Evolutionary conservation across 1,140 invertebrate species (phyloP), one percentile per base, ranked within the genome.

Genomic region (Apis mellifera): DNA sequence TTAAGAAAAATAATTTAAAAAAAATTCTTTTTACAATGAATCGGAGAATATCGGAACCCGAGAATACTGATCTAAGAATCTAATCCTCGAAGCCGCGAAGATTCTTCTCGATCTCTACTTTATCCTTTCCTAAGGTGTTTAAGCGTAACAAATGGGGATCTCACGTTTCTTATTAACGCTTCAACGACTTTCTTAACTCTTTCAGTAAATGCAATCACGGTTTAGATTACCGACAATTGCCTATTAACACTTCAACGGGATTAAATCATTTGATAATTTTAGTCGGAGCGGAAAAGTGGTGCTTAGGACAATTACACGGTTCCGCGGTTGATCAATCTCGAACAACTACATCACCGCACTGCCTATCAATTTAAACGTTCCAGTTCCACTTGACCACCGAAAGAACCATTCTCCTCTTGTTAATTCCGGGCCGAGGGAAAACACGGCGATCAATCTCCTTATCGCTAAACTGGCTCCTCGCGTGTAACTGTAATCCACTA

Each of bases 381-480:
- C 32, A 19, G n/a, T 48, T 73, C 12, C 17, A 17, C 23, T 42
- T 19, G 15, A 12, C n/a, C 12, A 23, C 19, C 15, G n/a, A 70
- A 78, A 54, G 59, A 52, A 52, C 42, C 4, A n/a, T n/a, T n/a
- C 13, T 7, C 5, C 55, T 74, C 17, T 17, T 21, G 78, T 73
- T 79, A 79, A 73, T 64, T 64, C 26, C 50, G 32, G 4, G 4
- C 32, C 32, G 17, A 17, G 23, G 13, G 21, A 19, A 72, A 79
- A 79, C 70, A 79, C 8, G 48, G 17, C 69, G 57, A 79, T 79
- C 77, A 72, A 79, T 79, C 69, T 72, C 32, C 42, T 78, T 72
- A 72, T 79, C 77, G 68, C 68, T n/a, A 19, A 60, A 70, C 52
- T 69, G 52, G 2, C 50, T 12, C 1, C 13, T 69, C n/a, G 42